Percentiles rank a stretch among this genome's conserved stretches.
Evolutionary conservation across 2,797 vertebrate genomes (phyloP).

Genomic region (Tiaroga cobitis): DNA sequence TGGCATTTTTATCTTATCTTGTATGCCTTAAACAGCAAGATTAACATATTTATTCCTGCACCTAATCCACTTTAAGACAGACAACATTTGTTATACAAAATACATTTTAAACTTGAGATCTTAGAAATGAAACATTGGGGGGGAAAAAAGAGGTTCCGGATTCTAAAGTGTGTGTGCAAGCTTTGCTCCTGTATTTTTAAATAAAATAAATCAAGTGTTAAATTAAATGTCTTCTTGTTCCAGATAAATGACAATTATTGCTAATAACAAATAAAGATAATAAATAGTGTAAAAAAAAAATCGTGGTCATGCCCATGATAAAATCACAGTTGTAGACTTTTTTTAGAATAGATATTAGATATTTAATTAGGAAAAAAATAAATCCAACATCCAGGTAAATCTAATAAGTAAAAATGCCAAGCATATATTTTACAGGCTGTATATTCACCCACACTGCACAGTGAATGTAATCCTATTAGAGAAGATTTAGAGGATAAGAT

Average conservation of each 20-base stretch:
- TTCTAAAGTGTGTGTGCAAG: not conserved
- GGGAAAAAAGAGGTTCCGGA: conserved; percentile 20
- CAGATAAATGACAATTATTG: not conserved
- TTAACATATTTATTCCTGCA: not conserved
- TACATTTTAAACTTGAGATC: not conserved
- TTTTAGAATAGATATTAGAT: not conserved
- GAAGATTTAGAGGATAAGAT: conserved; percentile 58
- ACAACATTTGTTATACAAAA: not conserved
- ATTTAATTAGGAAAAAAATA: not conserved
- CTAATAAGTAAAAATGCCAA: not conserved
- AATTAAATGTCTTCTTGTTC: not conserved
- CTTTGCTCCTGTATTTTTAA: not conserved
- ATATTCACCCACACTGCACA: conserved; percentile 10
- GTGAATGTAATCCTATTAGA: conserved; percentile 57
- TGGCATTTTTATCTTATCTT: too few relatives aligned
- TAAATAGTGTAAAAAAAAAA: not conserved
- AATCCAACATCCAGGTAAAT: not conserved
- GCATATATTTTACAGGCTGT: conserved; percentile 6
- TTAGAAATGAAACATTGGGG: not conserved
- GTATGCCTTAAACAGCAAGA: not conserved
- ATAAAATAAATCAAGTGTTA: not conserved
- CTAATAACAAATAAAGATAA: not conserved
- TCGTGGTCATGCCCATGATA: not conserved
- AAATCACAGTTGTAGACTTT: not conserved
- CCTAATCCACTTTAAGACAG: not conserved